Percentiles rank a stretch among this genome's conserved stretches.
phyloP scores from a whole-genome alignment of 1,140 invertebrate species.

The Pogonomyrmex californicus region DNA sequence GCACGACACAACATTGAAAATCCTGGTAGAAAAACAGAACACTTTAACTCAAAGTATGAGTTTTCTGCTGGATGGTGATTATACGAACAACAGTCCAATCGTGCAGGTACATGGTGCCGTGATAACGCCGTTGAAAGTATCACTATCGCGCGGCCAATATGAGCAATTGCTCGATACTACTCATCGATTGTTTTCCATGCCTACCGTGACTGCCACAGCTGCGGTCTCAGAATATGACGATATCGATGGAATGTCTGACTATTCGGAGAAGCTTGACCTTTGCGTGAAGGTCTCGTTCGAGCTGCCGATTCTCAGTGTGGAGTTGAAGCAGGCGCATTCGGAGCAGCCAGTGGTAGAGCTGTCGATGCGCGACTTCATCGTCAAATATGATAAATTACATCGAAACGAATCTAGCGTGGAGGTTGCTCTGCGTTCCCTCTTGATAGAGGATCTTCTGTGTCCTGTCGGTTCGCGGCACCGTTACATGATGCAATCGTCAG shows the following conservation, averaged over 20 bases:
- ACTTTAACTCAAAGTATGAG: conserved; percentile 78
- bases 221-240: conserved; percentile 71
- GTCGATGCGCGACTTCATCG: conserved; percentile 93
- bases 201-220: conserved; percentile 64
- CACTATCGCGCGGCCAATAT: conserved; percentile 94
- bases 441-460: conserved; percentile 95
- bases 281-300: conserved; percentile 90
- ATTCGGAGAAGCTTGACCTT: conserved; percentile 83
- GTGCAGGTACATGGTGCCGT: conserved; percentile 92
- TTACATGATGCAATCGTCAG: conserved; percentile 93
- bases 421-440: conserved; percentile 93
- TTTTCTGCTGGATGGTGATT: conserved; percentile 82
- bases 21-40: conserved; percentile 88
- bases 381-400: conserved; percentile 91
- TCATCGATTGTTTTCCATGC: conserved; percentile 85
- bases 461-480: conserved; percentile 92
- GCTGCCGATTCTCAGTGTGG: conserved; percentile 91
- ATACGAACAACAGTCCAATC: conserved; percentile 76
- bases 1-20: conserved; percentile 93
- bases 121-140: conserved; percentile 94
- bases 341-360: conserved; percentile 93
- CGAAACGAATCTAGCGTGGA: conserved; percentile 90
- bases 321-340: conserved; percentile 90
- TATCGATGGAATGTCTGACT: conserved; percentile 66
- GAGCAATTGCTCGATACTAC: conserved; percentile 95